Base-by-base conservation (phyloP, 1,140 invertebrate genomes). In the Bombus soroeensis region DNA sequence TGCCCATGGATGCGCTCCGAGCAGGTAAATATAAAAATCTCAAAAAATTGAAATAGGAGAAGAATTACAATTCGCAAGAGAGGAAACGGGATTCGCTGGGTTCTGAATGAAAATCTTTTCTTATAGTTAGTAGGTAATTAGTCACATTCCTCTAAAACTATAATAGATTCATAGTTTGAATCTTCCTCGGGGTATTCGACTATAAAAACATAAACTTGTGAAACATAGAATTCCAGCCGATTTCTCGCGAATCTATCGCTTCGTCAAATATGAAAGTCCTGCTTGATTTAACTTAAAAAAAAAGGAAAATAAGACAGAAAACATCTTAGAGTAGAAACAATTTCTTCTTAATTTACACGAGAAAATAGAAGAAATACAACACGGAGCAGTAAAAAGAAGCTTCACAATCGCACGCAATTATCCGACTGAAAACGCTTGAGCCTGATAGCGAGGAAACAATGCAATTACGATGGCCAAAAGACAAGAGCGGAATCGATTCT, bases 1-100 rank as follows among this genome's bases (percentile, higher is more conserved):
- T 98, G 76, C 97, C 98, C n/a, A 98, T 98, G 96, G 98, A 98
- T 91, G 98, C 98, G 53, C 95, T 98, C 53, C 95, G 98, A 95
- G 97, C 97, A 92, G 98, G 98, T 98, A 91, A 22, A 34, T 13
- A 13, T 13, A 32, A 18, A 18, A 3, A 9, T 18, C 0, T 66
- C 6, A 1, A 66, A 28, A n/a, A 62, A 62, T 62, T 12, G 3
- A 28, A n/a, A 62, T 62, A 13, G 4, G 4, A n/a, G n/a, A 62
- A n/a, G 59, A 13, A 12, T n/a, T 12, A 62, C 3, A 62, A 62
- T n/a, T 62, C 10, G 59, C n/a, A 4, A 62, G 12, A 13, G 9
- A 5, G 3, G 4, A n/a, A 62, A 4, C 3, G 3, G 1, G 18
- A 53, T 6, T 53, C 18, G 1, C 47, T 18, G 6, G 5, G 0